Conservation (phyloP, 2,797 vertebrate species). For the Cossypha niveicapilla region DNA sequence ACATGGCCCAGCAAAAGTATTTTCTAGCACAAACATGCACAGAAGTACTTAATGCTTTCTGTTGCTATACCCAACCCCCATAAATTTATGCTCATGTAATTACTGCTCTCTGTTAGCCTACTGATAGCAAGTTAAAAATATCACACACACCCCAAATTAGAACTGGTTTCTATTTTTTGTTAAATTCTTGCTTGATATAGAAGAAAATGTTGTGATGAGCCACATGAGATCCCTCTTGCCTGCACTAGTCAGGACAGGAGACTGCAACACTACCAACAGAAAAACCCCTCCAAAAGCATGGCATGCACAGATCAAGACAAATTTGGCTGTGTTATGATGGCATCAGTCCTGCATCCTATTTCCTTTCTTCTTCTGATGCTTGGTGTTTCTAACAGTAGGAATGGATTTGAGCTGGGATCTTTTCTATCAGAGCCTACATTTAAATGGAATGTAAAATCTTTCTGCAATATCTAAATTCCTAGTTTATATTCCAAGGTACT, state of each 20-base stretch:
- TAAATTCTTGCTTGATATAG: neutral
- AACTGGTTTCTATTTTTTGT: neutral
- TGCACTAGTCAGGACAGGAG: neutral
- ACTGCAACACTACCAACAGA: neutral
- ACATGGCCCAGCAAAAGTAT: neutral
- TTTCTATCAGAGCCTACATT: neutral
- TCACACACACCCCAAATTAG: neutral
- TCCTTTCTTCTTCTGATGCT: neutral
- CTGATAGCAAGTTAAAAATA: slow-evolving; percentile 12
- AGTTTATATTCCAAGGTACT: neutral
- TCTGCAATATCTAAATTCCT: neutral
- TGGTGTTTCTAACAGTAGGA: neutral
- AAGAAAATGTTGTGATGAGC: neutral
- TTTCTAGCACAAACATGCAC: neutral
- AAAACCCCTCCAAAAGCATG: neutral
- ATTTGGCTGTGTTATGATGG: neutral
- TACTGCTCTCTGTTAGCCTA: neutral
- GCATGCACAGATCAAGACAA: neutral
- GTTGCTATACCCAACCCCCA: neutral
- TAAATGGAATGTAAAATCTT: neutral
- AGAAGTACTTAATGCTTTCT: neutral
- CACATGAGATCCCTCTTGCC: neutral
- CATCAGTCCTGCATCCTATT: neutral
- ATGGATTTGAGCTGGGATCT: neutral
- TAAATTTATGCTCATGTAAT: neutral